phyloP scores from a whole-genome alignment of 2,888 invertebrate genomes.

The Zaprionus lineosus region DNA sequence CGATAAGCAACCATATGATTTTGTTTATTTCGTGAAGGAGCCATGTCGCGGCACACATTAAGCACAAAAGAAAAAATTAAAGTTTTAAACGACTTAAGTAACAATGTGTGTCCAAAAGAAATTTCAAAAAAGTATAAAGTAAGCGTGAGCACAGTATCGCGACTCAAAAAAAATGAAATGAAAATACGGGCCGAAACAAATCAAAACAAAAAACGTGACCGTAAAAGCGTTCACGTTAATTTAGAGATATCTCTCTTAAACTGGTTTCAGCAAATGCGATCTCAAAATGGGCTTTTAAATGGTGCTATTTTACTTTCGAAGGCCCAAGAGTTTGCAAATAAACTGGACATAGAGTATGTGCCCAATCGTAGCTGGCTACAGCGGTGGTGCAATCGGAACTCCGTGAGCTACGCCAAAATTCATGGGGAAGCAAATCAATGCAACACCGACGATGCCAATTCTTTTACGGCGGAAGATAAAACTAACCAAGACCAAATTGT shows the following conservation, averaged over 20 bases:
- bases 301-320: neutral
- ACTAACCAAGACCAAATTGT: too few species aligned
- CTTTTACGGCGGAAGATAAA: too few species aligned
- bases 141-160: neutral
- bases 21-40: neutral
- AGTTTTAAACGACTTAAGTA: too few species aligned
- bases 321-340: neutral
- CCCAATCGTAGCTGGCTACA: slow-evolving; percentile 5
- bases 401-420: neutral
- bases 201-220: neutral
- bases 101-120: too few species aligned
- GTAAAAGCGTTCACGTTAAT: neutral
- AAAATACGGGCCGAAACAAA: neutral
- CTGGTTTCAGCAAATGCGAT: neutral
- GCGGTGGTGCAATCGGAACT: neutral
- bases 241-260: neutral
- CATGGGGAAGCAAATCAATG: neutral
- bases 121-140: slow-evolving; percentile 1
- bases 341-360: neutral
- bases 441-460: neutral
- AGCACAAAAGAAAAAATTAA: too few species aligned
- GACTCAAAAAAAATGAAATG: slow-evolving; percentile 1
- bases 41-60: neutral
- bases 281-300: neutral
- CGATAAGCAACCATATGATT: neutral